Conservation (phyloP, 2,888 invertebrate species). For the Nasonovia ribisnigri region DNA sequence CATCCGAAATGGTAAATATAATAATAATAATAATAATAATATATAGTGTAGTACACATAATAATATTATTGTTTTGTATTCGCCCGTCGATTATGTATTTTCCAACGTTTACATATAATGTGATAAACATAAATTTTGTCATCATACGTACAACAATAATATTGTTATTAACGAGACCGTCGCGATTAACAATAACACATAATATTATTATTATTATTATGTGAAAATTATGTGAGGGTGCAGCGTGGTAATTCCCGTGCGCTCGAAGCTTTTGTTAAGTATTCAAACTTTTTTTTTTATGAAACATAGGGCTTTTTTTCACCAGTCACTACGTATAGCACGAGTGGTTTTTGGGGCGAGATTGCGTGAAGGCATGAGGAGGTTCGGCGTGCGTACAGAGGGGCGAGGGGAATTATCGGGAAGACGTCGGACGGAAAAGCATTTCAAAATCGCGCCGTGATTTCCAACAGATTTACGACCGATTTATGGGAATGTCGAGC, state of each 20-base stretch:
- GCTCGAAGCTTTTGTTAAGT: not conserved
- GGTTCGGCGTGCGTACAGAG: not conserved
- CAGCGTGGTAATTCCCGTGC: not conserved
- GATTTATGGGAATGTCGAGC: conserved; percentile 48
- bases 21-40: too few species aligned
- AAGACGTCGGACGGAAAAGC: conserved; percentile 8
- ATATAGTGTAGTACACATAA: not conserved
- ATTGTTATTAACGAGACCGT: not conserved
- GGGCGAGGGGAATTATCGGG: not conserved
- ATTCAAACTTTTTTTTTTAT: too few species aligned
- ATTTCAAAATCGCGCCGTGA: conserved; percentile 25
- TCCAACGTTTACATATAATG: too few species aligned
- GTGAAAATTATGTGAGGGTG: not conserved
- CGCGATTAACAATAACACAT: not conserved
- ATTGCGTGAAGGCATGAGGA: not conserved
- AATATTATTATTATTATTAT: too few species aligned
- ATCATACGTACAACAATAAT: not conserved
- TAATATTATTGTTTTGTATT: not conserved
- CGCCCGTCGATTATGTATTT: not conserved
- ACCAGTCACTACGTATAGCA: too few species aligned
- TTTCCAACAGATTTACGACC: conserved; percentile 57
- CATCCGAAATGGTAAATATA: not conserved
- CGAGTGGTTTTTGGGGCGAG: not conserved
- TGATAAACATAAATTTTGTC: not conserved
- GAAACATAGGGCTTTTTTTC: too few species aligned